These are phyloP conservation scores for Petrocephalus sullivani DNA, from an alignment of 2,797 vertebrate genomes.

Conservation along the genomic window DNA sequence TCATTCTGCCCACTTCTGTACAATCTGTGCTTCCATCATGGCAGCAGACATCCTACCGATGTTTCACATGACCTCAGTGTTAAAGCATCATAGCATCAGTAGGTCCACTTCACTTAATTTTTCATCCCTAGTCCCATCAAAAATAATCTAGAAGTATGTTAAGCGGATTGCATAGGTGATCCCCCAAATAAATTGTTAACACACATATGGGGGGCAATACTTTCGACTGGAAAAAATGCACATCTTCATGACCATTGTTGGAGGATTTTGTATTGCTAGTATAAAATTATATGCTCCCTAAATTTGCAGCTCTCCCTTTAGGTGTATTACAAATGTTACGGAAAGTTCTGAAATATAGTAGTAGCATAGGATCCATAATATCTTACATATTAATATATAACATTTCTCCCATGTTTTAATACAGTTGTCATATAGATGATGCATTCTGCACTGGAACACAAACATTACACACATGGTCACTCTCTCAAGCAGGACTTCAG, in stretches of 20 bases:
- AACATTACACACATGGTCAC: slow-evolving; percentile 5
- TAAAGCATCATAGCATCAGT: neutral
- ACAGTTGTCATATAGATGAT: neutral
- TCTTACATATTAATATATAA: neutral
- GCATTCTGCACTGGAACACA: neutral
- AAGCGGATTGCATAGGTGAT: neutral
- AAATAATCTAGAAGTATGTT: neutral
- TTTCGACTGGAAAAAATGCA: neutral
- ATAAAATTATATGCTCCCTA: neutral
- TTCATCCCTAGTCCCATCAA: neutral
- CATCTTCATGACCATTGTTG: neutral
- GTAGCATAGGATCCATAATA: neutral
- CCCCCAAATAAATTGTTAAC: neutral
- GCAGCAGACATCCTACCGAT: neutral
- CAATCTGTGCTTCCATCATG: neutral
- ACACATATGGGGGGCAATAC: neutral
- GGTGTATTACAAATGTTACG: neutral
- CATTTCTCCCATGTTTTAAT: neutral
- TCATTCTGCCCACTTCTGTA: neutral
- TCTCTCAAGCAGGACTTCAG: slow-evolving; percentile 4
- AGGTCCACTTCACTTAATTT: neutral
- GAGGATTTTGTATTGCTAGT: neutral
- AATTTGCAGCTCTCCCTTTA: neutral
- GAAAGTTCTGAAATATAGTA: neutral
- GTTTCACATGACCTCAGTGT: neutral